These are phyloP conservation scores for Gnatocerus cornutus DNA, from an alignment of 2,888 invertebrate species.

Conservation along the genomic window DNA sequence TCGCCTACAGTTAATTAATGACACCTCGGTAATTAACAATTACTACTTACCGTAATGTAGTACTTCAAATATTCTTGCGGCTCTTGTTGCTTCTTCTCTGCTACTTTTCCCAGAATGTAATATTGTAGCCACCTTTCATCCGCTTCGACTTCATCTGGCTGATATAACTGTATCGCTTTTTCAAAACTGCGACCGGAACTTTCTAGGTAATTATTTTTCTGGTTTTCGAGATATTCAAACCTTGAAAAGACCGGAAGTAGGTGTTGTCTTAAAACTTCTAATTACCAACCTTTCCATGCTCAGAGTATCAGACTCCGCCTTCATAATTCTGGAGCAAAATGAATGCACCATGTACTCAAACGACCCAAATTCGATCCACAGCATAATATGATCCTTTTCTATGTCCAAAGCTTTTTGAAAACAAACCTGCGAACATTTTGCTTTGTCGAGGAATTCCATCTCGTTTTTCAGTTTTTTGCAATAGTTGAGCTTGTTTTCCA, in stretches of 20 bases:
- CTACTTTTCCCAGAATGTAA: constrained; percentile 97
- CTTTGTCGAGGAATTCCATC: constrained; percentile 79
- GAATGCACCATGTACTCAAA: constrained; percentile 94
- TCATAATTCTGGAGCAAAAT: constrained; percentile 89
- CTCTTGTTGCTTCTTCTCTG: constrained; percentile 87
- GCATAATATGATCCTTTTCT: constrained; percentile 81
- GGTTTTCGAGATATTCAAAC: constrained; percentile 82
- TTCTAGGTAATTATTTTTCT: constrained; percentile 86
- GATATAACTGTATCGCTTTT: constrained; percentile 78
- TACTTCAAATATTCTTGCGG: constrained; percentile 84
- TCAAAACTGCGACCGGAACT: constrained; percentile 87
- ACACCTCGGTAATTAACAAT: constrained; percentile 1
- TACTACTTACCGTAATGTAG: constrained; percentile 78
- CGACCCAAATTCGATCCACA: constrained; percentile 94
- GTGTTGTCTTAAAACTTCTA: background rate
- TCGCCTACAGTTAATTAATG: constrained; percentile 75
- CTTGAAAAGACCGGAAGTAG: constrained; percentile 58
- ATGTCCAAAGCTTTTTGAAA: constrained; percentile 86
- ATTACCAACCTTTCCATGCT: constrained; percentile 77
- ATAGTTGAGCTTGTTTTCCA: constrained; percentile 87
- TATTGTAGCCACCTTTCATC: constrained; percentile 95
- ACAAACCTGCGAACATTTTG: constrained; percentile 84
- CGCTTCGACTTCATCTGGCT: constrained; percentile 73
- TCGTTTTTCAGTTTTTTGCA: constrained; percentile 77
- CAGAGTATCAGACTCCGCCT: constrained; percentile 84